Evolutionary conservation across 2,797 vertebrate genomes (phyloP), one percentile per base, ranked within the genome.

Genomic region (Psittacula derbiana): DNA sequence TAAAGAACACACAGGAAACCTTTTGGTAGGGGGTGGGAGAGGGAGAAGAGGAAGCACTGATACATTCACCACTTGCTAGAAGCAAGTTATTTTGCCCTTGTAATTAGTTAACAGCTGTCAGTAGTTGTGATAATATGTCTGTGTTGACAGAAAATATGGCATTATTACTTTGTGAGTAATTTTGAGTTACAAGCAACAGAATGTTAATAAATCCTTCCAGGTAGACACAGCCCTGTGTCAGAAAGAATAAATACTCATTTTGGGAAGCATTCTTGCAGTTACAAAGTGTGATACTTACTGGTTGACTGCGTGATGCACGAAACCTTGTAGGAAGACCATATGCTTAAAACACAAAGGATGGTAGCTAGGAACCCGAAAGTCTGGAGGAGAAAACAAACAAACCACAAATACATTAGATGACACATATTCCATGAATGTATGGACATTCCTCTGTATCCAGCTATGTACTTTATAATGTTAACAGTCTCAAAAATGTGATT

Each of bases 301-400:
- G 98, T 97, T 58, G 98, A 98, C 92, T 98, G 98, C 33, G 98
- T 97, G 76, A 98, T 98, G 78, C 98, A 99, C 0, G 98, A 98
- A 91, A 99, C 97, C 72, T 98, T 99, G 98, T 99, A 99, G 30
- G 99, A 98, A 17, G 98, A 98, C 99, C 98, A 99, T 94, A 99
- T 88, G 80, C 98, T 99, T 12, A 98, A 94, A 28, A 98, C 96
- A 95, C 99, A 98, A 69, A 99, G 98, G 97, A 99, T 98, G 1
- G 99, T 98, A 2, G 99, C 98, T 28, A 99, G 95, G 97, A 99
- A 99, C 8, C 99, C 99, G 44, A 99, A 99, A 80, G 98, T 97
- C 99, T 99, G 97, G 55, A 95, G 57, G 74, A 88, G 72, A 80
- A 95, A 94, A 74, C 76, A 95, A 91, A 94, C 64, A 64, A 94